A percentile compares a stretch with the other conserved stretches of the same genome.
Evolutionary conservation across 2,888 invertebrate species (phyloP).

Genomic region (Lingula anatina): DNA sequence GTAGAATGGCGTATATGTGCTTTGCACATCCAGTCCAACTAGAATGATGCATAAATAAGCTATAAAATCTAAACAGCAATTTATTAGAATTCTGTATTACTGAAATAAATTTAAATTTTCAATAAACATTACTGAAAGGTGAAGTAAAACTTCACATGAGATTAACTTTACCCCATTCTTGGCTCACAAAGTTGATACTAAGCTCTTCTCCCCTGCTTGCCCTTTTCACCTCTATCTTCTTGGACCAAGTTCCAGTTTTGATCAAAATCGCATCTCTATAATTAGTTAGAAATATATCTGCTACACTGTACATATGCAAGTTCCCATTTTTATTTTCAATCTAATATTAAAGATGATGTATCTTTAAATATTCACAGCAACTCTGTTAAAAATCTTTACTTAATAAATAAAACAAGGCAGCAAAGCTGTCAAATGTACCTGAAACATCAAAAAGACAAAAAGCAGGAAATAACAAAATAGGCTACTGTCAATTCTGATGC

Average conservation of each 20-base stretch:
- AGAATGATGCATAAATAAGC: too few species aligned
- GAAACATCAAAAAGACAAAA: too few species aligned
- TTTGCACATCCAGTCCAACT: constrained; percentile 44
- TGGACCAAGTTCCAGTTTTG: constrained; percentile 25
- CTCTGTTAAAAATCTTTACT: too few species aligned
- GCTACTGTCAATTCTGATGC: too few species aligned
- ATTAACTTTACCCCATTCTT: constrained; percentile 43
- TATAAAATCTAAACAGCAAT: too few species aligned
- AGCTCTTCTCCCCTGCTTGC: constrained; percentile 33
- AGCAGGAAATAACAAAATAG: too few species aligned
- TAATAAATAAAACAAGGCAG: too few species aligned
- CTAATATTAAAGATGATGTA: background rate
- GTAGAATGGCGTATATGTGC: constrained; percentile 37
- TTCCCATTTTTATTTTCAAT: background rate
- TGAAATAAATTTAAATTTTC: too few species aligned
- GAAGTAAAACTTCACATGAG: too few species aligned
- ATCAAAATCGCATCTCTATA: constrained; percentile 32
- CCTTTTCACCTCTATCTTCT: constrained; percentile 27
- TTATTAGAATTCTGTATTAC: too few species aligned
- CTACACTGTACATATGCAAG: background rate
- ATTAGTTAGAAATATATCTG: background rate
- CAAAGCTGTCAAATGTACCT: too few species aligned
- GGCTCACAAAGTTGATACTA: constrained; percentile 40
- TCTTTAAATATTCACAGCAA: background rate
- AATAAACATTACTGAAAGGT: too few species aligned